phyloP scores from a whole-genome alignment of 2,113 vertebrate genomes.

The Pluvianellus socialis region DNA sequence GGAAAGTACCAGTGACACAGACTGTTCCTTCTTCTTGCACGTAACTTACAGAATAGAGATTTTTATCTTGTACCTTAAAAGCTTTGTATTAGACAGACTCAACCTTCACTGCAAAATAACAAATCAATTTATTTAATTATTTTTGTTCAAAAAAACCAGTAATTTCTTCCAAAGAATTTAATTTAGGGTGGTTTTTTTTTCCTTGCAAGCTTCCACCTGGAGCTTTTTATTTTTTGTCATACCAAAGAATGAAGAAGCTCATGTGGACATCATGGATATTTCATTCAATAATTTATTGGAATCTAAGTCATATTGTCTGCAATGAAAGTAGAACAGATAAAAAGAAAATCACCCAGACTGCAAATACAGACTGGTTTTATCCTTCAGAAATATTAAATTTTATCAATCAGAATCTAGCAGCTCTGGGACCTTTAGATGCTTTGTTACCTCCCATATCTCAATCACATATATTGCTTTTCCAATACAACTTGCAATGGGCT shows the following conservation, averaged over 20 bases:
- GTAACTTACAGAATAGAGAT: neutral
- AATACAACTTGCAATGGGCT: conserved; percentile 13
- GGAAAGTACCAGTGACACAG: neutral
- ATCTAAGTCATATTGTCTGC: neutral
- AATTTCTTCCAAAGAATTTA: neutral
- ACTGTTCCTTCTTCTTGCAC: neutral
- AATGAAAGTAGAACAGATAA: conserved; percentile 14
- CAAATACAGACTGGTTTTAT: conserved; percentile 13
- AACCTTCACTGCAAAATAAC: neutral
- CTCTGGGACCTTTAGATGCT: neutral
- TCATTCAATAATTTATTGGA: conserved; percentile 34
- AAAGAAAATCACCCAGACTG: conserved; percentile 1
- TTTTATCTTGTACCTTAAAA: neutral
- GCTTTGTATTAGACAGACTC: neutral
- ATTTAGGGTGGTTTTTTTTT: neutral
- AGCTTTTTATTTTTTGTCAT: neutral
- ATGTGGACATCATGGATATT: neutral
- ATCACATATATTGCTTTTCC: conserved; percentile 59
- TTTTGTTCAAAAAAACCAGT: neutral
- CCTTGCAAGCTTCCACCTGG: neutral
- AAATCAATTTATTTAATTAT: neutral
- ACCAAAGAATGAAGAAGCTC: neutral
- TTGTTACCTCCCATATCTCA: conserved; percentile 56
- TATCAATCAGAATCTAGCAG: conserved; percentile 62
- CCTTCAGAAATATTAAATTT: conserved; percentile 68